Evolutionary conservation across 2,113 vertebrate species (phyloP).

Genomic region (Sorex araneus): DNA sequence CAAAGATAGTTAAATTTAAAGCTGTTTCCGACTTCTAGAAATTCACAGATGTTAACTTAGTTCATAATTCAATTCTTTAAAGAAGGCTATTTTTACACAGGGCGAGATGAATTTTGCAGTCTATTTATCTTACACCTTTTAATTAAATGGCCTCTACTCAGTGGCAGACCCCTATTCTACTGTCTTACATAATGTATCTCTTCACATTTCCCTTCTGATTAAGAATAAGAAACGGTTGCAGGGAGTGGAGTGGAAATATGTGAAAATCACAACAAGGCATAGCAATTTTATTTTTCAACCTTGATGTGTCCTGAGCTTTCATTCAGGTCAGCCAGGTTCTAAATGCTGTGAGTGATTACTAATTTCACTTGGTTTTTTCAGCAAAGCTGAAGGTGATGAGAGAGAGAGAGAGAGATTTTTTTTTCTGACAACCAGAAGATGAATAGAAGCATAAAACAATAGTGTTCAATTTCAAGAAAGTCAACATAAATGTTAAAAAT

Average conservation of each 20-base stretch:
- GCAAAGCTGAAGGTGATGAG: not conserved
- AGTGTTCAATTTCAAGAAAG: conserved; percentile 61
- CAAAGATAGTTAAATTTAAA: conserved; percentile 49
- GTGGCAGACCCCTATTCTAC: not conserved
- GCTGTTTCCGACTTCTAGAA: conserved; percentile 19
- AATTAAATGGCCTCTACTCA: conserved; percentile 68
- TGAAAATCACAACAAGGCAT: conserved; percentile 62
- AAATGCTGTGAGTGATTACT: conserved; percentile 42
- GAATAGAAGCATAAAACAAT: conserved; percentile 62
- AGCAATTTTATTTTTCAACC: conserved; percentile 61
- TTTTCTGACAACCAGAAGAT: not conserved
- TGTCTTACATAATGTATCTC: conserved; percentile 59
- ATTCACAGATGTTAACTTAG: conserved; percentile 42
- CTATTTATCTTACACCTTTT: conserved; percentile 68
- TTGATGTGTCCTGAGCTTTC: conserved; percentile 22
- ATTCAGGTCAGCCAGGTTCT: conserved; percentile 50
- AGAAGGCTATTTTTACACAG: conserved; percentile 51
- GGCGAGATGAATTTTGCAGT: conserved; percentile 55
- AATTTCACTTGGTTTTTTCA: conserved; percentile 17
- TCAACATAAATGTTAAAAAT: conserved; percentile 78
- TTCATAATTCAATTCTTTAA: conserved; percentile 45
- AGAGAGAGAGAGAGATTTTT: not conserved
- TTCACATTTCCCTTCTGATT: conserved; percentile 72
- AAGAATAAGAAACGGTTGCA: conserved; percentile 56
- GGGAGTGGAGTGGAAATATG: conserved; percentile 61